A percentile compares a stretch with the other conserved stretches of the same genome.
Conservation (phyloP, 2,888 invertebrate genomes). For the Hofmannophila pseudospretella region DNA sequence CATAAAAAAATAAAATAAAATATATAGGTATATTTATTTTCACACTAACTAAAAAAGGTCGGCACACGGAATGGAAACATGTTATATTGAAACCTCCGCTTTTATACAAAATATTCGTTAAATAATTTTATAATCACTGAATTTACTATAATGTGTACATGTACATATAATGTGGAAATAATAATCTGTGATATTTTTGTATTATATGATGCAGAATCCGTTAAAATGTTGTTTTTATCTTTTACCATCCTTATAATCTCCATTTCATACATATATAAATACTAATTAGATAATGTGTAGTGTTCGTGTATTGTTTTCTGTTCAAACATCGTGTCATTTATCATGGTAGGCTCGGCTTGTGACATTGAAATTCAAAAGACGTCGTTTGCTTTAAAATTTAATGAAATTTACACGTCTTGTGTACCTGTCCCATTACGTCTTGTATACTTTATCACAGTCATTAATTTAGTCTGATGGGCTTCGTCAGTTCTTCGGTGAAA, state of each 20-base stretch:
- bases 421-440: constrained; percentile 47
- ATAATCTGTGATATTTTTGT: constrained; percentile 55
- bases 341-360: not conserved
- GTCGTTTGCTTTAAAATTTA: constrained; percentile 63
- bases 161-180: constrained; percentile 43
- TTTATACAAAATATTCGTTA: not conserved
- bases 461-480: not conserved
- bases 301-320: too few species aligned
- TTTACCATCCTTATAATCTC: too few species aligned
- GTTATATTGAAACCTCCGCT: too few species aligned
- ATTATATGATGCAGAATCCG: constrained; percentile 38
- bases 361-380: constrained; percentile 40
- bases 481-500: too few species aligned
- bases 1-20: too few species aligned
- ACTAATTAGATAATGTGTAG: too few species aligned
- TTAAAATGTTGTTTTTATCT: not conserved
- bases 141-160: not conserved
- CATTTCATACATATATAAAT: too few species aligned
- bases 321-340: too few species aligned
- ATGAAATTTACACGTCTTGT: constrained; percentile 55
- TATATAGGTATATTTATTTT: too few species aligned
- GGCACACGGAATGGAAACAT: too few species aligned
- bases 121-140: too few species aligned
- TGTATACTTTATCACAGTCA: constrained; percentile 13
- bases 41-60: too few species aligned